Evolutionary conservation across 1,140 invertebrate species (phyloP), one percentile per base, ranked within the genome.

Genomic region (Sinonovacula constricta): DNA sequence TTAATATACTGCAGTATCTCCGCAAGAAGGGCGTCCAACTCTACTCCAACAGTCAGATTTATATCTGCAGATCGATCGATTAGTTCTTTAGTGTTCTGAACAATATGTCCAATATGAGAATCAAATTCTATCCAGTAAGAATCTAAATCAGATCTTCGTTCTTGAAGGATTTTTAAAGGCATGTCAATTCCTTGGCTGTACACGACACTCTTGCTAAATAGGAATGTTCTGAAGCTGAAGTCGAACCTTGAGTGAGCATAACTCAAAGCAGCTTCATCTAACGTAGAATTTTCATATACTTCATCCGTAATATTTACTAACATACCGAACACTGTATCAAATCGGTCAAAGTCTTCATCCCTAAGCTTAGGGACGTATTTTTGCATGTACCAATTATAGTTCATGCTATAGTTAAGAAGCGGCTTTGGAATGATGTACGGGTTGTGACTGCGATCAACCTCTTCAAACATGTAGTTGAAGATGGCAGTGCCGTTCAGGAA

Each of bases 141-240:
- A 12, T 71, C 22, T 33, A 85, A 85, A 7, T 81, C 26, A 26
- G 67, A 67, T 10, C 80, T 59, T 54, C 81, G 56, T 30, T 78
- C 45, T 30, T 82, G 4, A 1, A 88, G 28, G 10, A 85, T 60
- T 10, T 67, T 39, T 28, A 81, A 34, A 34, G 87, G 84, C 62
- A 82, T 83, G 3, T 87, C 83, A 14, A 87, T 74, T 5, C 68
- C 59, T 39, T 87, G 82, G 18, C 56, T 71, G 54, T 85, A 86
- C 65, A 88, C 81, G 1, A 68, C 67, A 62, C 82, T 86, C 67
- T 85, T 85, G 39, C 81, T 83, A 28, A 82, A 81, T 28, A 78
- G 82, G 57, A 68, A 86, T 4, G 51, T 67, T 26, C 81, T 67
- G 49, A 82, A 83, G 0, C 62, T 53, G 5, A 80, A 67, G 2